Evolutionary conservation across 2,888 invertebrate genomes (phyloP).

Genomic region (Hymenopus coronatus): DNA sequence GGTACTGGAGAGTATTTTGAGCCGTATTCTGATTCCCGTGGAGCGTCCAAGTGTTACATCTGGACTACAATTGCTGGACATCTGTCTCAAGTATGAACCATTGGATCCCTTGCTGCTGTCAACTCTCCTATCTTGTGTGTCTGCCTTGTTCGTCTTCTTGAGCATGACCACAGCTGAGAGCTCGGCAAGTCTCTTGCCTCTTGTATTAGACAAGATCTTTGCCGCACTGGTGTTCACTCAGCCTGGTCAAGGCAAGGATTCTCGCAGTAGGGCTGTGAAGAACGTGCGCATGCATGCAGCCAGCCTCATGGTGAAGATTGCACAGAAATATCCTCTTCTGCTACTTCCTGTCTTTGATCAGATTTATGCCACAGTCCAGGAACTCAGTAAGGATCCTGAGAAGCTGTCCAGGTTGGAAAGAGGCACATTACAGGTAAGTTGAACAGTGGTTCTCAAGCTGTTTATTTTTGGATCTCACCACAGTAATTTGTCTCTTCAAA

Average conservation of each 20-base stretch:
- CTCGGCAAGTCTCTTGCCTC: slow-evolving; percentile 59
- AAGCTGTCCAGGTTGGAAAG: slow-evolving; percentile 77
- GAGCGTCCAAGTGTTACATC: slow-evolving; percentile 72
- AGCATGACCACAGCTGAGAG: slow-evolving; percentile 70
- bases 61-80: slow-evolving; percentile 73
- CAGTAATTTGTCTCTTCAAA: no score
- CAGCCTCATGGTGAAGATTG: slow-evolving; percentile 84
- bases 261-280: slow-evolving; percentile 71
- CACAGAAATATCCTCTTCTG: slow-evolving; percentile 80
- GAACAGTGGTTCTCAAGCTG: background rate
- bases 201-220: slow-evolving; percentile 86
- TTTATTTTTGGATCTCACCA: background rate
- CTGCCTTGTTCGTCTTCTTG: slow-evolving; percentile 86
- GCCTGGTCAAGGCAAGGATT: slow-evolving; percentile 63
- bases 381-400: slow-evolving; percentile 62
- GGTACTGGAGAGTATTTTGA: slow-evolving; percentile 79
- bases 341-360: slow-evolving; percentile 83
- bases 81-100: slow-evolving; percentile 73
- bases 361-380: slow-evolving; percentile 72
- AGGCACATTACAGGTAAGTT: slow-evolving; percentile 61
- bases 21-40: slow-evolving; percentile 64
- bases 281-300: slow-evolving; percentile 87
- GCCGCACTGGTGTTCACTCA: slow-evolving; percentile 73
- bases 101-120: slow-evolving; percentile 79
- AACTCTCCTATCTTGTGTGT: slow-evolving; percentile 84